phyloP scores from a whole-genome alignment of 92 coral and sea anemone genomes.

The Porites evermanni region DNA sequence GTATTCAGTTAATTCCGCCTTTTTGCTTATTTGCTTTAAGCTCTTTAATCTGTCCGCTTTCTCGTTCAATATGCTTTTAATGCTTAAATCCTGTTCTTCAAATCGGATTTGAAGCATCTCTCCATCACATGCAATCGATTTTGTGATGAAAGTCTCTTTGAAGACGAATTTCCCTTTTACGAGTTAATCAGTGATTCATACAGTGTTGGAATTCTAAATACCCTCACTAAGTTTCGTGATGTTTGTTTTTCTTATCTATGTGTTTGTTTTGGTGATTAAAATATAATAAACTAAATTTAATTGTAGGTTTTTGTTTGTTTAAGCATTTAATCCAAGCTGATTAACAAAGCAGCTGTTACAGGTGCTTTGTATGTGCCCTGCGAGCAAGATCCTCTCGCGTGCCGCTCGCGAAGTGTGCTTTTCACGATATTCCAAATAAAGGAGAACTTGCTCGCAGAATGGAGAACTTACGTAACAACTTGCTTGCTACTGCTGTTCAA shows the following conservation, averaged over 20 bases:
- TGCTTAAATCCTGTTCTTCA: neutral
- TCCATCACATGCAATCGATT: neutral
- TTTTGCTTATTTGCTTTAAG: neutral
- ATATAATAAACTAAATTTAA: neutral
- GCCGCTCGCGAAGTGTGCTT: no score
- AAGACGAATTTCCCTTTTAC: no score
- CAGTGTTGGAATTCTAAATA: no score
- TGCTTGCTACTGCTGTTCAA: no score
- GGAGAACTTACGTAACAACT: no score
- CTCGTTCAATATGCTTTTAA: neutral
- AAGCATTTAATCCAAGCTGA: slow-evolving; percentile 3
- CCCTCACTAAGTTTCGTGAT: neutral
- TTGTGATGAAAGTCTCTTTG: neutral
- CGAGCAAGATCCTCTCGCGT: no score
- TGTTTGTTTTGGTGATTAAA: neutral
- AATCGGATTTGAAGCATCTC: neutral
- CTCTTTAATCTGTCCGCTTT: neutral
- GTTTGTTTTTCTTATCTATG: neutral
- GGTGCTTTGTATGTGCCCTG: neutral
- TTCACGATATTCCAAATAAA: no score
- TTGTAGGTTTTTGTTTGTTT: slow-evolving; percentile 4
- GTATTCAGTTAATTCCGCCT: neutral
- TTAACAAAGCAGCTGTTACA: neutral
- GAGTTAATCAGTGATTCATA: neutral
- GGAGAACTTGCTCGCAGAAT: no score